Evolutionary conservation across 2,113 vertebrate genomes (phyloP).

Genomic region (Corythornis vintsioides): DNA sequence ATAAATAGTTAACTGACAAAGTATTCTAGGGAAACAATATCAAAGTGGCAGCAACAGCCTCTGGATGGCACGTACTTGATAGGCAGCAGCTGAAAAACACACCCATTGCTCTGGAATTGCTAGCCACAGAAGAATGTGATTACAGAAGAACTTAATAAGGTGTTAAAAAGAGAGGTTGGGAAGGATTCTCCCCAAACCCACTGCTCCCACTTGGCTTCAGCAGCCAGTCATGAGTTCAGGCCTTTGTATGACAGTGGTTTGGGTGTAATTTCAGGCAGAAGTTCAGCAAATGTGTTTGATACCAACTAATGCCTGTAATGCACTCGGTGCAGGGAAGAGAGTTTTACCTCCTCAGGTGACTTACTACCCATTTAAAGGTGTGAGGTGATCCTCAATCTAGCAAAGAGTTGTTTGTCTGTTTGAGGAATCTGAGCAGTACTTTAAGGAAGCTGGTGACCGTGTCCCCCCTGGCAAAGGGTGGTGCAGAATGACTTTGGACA

Average conservation of each 20-base stretch:
- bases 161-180: not conserved
- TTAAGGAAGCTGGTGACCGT: not conserved
- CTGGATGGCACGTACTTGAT: not conserved
- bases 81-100: not conserved
- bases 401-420: not conserved
- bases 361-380: not conserved
- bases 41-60: not conserved
- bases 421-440: not conserved
- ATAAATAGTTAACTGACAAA: not conserved
- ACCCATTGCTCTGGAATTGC: not conserved
- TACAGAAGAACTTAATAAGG: not conserved
- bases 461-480: not conserved
- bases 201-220: not conserved
- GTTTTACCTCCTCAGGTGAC: not conserved
- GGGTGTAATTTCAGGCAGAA: not conserved
- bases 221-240: not conserved
- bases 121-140: not conserved
- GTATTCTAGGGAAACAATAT: not conserved
- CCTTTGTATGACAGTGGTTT: accelerated
- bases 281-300: accelerated
- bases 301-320: not conserved
- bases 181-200: not conserved
- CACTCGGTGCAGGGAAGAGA: too few species aligned
- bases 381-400: not conserved
- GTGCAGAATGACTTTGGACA: not conserved